Conservation (phyloP, 2,113 vertebrate genomes). For the Colossoma macropomum region DNA sequence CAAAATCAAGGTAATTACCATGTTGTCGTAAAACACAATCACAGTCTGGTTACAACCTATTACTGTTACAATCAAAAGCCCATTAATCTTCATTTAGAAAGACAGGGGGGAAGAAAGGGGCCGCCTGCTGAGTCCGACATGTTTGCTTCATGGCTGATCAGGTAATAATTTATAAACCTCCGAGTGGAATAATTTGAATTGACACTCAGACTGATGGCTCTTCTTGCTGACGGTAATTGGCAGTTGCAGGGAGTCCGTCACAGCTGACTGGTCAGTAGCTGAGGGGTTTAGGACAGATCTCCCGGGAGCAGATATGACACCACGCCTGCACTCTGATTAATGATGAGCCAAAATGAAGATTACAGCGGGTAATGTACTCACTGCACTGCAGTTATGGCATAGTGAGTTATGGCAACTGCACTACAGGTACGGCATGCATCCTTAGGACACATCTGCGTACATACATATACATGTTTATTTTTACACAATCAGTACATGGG, state of each 20-base stretch:
- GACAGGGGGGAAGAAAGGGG: neutral
- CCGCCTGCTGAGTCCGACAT: conserved; percentile 67
- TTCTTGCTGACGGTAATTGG: conserved; percentile 58
- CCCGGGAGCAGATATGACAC: neutral
- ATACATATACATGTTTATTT: neutral
- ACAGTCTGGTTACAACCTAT: neutral
- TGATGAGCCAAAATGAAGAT: neutral
- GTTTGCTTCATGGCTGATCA: conserved; percentile 70
- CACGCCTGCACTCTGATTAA: neutral
- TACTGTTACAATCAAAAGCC: conserved; percentile 1
- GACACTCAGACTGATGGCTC: conserved; percentile 69
- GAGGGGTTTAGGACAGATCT: conserved; percentile 10
- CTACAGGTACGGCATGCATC: neutral
- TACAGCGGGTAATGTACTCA: neutral
- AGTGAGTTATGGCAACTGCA: neutral
- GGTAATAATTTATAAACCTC: conserved; percentile 63
- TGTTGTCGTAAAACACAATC: conserved; percentile 25
- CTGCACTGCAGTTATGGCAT: neutral
- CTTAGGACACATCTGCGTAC: too few relatives aligned
- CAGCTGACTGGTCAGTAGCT: conserved; percentile 23
- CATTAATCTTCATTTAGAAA: conserved; percentile 31
- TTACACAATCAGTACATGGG: too few relatives aligned
- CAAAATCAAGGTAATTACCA: conserved; percentile 2
- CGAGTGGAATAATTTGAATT: conserved; percentile 58
- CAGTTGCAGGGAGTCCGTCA: conserved; percentile 41